Conservation (phyloP, 2,113 vertebrate genomes). For the Sinocyclocheilus rhinocerous region DNA sequence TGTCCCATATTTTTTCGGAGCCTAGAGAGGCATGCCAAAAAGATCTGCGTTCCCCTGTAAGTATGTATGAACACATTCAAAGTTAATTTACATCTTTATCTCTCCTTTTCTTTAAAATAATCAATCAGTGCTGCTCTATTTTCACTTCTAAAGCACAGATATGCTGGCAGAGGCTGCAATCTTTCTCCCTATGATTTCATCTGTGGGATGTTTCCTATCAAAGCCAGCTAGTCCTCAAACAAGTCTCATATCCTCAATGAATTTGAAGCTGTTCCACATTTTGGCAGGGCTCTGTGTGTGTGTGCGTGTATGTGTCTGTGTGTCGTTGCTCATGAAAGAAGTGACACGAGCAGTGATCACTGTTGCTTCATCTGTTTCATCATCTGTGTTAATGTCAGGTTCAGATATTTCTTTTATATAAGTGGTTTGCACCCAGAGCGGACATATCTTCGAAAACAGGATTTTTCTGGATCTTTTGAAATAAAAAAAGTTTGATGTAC, state of each 20-base stretch:
- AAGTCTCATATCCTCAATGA: constrained; percentile 30
- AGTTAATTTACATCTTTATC: constrained; percentile 42
- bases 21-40: constrained; percentile 1
- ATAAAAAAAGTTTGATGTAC: constrained; percentile 2
- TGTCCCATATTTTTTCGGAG: constrained; percentile 24
- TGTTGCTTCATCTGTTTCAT: constrained; percentile 6
- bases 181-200: constrained; percentile 33
- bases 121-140: constrained; percentile 42
- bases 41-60: constrained; percentile 8
- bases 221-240: constrained; percentile 34
- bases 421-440: neutral
- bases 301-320: neutral
- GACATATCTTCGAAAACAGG: neutral
- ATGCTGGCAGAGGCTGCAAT: constrained; percentile 31
- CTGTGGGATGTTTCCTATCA: constrained; percentile 44
- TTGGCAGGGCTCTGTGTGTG: neutral
- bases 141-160: constrained; percentile 30
- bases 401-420: constrained; percentile 20
- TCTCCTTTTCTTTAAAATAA: constrained; percentile 38
- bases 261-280: constrained; percentile 41
- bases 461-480: constrained; percentile 16
- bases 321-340: neutral
- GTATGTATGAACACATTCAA: constrained; percentile 1
- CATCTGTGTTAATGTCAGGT: constrained; percentile 17
- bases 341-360: neutral